These are phyloP conservation scores for Mugil cephalus DNA, from an alignment of 2,113 vertebrate species.

Conservation along the genomic window DNA sequence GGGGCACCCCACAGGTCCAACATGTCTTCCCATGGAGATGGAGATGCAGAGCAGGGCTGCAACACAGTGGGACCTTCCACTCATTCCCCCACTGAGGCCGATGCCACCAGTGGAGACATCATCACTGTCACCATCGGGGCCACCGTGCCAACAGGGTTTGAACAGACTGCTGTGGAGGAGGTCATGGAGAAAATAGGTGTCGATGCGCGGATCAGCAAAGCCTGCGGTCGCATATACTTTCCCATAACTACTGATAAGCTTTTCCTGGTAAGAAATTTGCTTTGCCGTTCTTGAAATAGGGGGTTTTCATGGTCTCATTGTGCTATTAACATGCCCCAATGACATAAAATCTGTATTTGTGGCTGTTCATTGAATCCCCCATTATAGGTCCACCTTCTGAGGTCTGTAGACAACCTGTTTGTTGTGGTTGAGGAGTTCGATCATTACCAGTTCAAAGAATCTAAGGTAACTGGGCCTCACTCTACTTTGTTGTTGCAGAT, in stretches of 20 bases:
- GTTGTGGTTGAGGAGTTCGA: constrained; percentile 92
- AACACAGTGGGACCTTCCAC: background rate
- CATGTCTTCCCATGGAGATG: constrained; percentile 64
- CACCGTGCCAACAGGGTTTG: constrained; percentile 96
- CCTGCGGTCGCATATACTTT: constrained; percentile 96
- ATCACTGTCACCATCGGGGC: constrained; percentile 89
- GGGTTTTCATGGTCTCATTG: background rate
- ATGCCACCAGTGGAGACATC: constrained; percentile 26
- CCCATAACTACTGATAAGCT: constrained; percentile 87
- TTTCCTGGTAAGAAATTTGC: constrained; percentile 83
- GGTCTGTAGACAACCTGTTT: constrained; percentile 97
- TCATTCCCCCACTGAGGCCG: constrained; percentile 9
- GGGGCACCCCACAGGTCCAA: background rate
- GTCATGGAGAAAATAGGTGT: constrained; percentile 93
- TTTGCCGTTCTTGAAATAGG: background rate
- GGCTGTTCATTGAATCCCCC: background rate
- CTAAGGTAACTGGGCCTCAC: constrained; percentile 85
- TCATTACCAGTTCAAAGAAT: constrained; percentile 91
- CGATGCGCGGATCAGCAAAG: constrained; percentile 88
- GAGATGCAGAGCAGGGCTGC: constrained; percentile 15
- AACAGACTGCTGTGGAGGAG: constrained; percentile 92
- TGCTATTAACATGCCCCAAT: background rate
- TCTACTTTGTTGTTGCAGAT: background rate
- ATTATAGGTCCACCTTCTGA: constrained; percentile 90
- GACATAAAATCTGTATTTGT: background rate